phyloP scores from a whole-genome alignment of 2,797 vertebrate genomes.

The Rhinogobio ventralis region DNA sequence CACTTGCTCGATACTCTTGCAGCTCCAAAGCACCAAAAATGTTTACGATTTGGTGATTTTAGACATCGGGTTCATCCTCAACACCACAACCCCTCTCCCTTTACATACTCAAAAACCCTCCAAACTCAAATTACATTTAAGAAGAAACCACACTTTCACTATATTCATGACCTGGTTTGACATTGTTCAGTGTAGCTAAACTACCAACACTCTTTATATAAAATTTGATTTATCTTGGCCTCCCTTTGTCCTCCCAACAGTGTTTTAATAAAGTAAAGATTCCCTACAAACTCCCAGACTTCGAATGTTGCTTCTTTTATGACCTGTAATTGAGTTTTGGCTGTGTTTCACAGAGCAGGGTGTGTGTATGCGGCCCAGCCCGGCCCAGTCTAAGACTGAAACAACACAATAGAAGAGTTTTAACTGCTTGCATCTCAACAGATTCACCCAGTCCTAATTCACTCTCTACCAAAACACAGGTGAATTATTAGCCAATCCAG shows the following conservation, averaged over 20 bases:
- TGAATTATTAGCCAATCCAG: conserved; percentile 13
- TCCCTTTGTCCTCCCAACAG: conserved; percentile 6
- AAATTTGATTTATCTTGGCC: not conserved
- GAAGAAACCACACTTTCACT: not conserved
- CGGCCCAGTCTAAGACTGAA: conserved; percentile 33
- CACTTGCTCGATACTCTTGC: not conserved
- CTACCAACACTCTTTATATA: not conserved
- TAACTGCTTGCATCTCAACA: not conserved
- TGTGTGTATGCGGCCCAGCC: not conserved
- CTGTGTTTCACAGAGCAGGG: conserved; percentile 26
- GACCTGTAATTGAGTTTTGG: conserved; percentile 15
- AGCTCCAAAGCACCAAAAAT: not conserved
- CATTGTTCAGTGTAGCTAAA: not conserved
- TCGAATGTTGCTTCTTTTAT: conserved; percentile 16
- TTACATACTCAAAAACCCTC: not conserved
- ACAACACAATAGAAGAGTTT: conserved; percentile 11
- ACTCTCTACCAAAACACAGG: conserved; percentile 26
- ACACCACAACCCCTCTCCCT: not conserved
- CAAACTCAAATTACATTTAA: not conserved
- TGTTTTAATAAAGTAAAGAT: not conserved
- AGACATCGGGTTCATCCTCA: not conserved
- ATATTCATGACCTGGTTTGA: not conserved
- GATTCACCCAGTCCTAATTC: conserved; percentile 25
- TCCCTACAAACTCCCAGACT: conserved; percentile 12
- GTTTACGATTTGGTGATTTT: not conserved